phyloP scores from a whole-genome alignment of 2,888 invertebrate species.

The Cephus pulcher region DNA sequence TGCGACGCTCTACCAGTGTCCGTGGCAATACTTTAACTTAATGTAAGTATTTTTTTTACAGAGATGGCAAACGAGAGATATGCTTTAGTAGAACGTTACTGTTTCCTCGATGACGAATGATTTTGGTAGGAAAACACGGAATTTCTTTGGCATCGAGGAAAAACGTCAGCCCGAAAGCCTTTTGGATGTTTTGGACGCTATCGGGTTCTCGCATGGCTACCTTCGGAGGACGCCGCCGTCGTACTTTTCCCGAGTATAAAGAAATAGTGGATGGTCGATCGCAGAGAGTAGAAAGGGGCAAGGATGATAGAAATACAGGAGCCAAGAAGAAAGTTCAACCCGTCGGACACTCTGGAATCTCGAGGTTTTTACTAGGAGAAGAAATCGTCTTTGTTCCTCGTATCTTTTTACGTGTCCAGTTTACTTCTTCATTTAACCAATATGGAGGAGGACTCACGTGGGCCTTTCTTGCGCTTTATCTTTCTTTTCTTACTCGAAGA shows the following conservation, averaged over 20 bases:
- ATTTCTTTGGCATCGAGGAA: background rate
- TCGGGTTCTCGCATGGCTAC: conserved; percentile 19
- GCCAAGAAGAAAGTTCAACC: background rate
- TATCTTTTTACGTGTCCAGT: background rate
- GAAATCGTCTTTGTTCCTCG: conserved; percentile 4
- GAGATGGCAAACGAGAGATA: background rate
- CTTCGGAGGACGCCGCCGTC: background rate
- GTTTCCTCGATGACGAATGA: background rate
- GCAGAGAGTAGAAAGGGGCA: background rate
- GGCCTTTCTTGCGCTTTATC: background rate
- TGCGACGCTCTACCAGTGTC: background rate
- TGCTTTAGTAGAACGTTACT: background rate
- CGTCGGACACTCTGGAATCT: conserved; percentile 10
- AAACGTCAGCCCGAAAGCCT: background rate
- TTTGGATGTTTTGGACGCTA: conserved; percentile 6
- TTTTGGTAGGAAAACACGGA: background rate
- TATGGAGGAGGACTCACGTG: background rate
- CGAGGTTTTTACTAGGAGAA: background rate
- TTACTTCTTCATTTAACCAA: conserved; percentile 5
- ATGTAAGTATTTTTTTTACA: background rate
- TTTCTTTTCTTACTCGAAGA: background rate
- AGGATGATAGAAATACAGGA: background rate
- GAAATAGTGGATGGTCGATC: conserved; percentile 7
- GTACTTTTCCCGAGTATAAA: background rate
- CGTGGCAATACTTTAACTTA: background rate